Evolutionary conservation across 2,888 invertebrate genomes (phyloP), one percentile per base, ranked within the genome.

Genomic region (Leucania comma): DNA sequence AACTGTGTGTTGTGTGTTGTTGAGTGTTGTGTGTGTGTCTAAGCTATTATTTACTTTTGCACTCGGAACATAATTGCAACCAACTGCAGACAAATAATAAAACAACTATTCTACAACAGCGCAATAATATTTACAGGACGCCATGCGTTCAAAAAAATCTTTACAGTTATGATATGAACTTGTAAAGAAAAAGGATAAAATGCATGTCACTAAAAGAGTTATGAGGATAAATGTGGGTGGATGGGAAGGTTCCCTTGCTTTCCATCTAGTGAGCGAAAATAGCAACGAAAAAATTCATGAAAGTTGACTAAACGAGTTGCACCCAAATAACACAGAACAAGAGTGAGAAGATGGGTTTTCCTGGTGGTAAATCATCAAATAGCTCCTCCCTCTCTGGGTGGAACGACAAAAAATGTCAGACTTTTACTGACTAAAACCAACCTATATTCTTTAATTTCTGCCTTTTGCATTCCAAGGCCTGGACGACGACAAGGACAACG

Each of bases 1-100:
- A 29, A 29, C 29, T 29, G 29, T 29, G 29, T 29, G 4, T 29
- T 29, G 29, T 29, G 29, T 29, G 4, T 29, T 29, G 3, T 29
- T 29, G 4, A 29, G 29, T 29, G 4, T 29, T 29, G 29, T 29
- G 29, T 29, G 2, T 29, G 6, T 17, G 42, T 48, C 20, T 58
- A 29, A 14, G n/a, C 10, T 3, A 22, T n/a, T 68, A 22, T 57
- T 75, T 75, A 50, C 20, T 46, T n/a, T 58, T 46, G 14, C 20
- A 3, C 46, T 57, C 1, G 22, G 14, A 20, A 35, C 20, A 72
- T 26, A 14, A 20, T 20, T 6, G 24, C 17, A 32, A 8, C 17
- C 10, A 4, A 29, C 20, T 24, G 14, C 26, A 38, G 6, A 35
- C 24, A 46, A 20, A 17, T 12, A 10, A 54, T 29, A 29, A 38